These are phyloP conservation scores for Lithophane socia DNA, from an alignment of 2,888 invertebrate species.

Conservation along the genomic window DNA sequence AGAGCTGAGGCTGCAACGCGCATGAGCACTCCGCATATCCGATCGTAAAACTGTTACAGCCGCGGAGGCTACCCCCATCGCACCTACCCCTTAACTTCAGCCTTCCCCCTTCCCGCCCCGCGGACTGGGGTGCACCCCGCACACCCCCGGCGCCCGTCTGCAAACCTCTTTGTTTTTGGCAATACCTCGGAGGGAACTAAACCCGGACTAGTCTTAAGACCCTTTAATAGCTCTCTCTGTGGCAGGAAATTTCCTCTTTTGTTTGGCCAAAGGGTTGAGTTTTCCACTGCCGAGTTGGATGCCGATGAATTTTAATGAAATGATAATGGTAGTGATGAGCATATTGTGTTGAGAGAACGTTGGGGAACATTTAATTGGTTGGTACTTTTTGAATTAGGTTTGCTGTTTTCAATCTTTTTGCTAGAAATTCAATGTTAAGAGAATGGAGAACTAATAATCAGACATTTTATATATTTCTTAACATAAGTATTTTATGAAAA, in stretches of 20 bases:
- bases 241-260: constrained; percentile 80
- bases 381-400: not conserved
- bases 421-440: too few species aligned
- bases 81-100: constrained; percentile 63
- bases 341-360: constrained; percentile 55
- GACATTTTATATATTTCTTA: not conserved
- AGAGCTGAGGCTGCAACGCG: constrained; percentile 82
- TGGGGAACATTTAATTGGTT: constrained; percentile 25
- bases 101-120: constrained; percentile 53
- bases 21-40: constrained; percentile 87
- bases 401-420: not conserved
- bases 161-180: constrained; percentile 88
- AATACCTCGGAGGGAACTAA: constrained; percentile 83
- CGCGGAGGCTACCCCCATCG: constrained; percentile 72
- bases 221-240: constrained; percentile 87
- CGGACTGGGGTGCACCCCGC: constrained; percentile 64
- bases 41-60: constrained; percentile 89
- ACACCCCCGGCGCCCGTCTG: constrained; percentile 78
- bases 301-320: constrained; percentile 75
- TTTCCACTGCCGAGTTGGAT: constrained; percentile 36
- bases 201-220: constrained; percentile 86
- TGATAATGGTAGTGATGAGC: constrained; percentile 66
- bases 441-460: not conserved
- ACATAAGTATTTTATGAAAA: not conserved
- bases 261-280: constrained; percentile 78